Evolutionary conservation across 2,797 vertebrate genomes (phyloP).

Genomic region (Salmo trutta): DNA sequence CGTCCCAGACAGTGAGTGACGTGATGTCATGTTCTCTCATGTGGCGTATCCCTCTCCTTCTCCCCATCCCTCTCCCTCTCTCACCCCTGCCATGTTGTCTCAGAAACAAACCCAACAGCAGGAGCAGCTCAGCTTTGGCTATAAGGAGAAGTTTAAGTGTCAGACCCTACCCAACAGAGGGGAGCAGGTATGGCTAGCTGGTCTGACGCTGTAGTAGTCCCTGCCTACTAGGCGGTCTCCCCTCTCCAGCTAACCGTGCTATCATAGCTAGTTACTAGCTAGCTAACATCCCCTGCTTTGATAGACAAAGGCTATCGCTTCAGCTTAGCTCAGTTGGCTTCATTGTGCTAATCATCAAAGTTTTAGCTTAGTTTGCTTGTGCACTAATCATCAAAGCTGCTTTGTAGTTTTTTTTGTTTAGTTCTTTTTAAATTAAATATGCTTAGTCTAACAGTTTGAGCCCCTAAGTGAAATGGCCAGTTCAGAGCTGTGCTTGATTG

Average conservation of each 20-base stretch:
- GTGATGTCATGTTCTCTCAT: slow-evolving; percentile 21
- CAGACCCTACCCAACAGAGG: slow-evolving; percentile 67
- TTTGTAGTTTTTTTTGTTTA: neutral
- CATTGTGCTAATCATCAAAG: slow-evolving; percentile 2
- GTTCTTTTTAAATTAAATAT: neutral
- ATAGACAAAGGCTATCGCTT: neutral
- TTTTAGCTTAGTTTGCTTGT: neutral
- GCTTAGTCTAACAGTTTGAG: neutral
- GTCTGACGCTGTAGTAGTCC: neutral
- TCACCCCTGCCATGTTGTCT: slow-evolving; percentile 24
- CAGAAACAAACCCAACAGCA: slow-evolving; percentile 77
- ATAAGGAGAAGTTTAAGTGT: slow-evolving; percentile 76
- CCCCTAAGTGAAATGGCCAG: neutral
- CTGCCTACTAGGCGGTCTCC: slow-evolving; percentile 22
- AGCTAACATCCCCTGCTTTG: neutral
- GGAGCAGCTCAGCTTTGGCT: slow-evolving; percentile 79
- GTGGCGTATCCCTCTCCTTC: neutral
- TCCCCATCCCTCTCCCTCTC: slow-evolving; percentile 37
- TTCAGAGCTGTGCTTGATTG: slow-evolving; percentile 8
- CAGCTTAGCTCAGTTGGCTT: neutral
- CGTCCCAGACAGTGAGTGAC: slow-evolving; percentile 18
- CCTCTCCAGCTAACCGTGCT: slow-evolving; percentile 6
- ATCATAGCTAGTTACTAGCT: neutral
- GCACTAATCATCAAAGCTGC: neutral
- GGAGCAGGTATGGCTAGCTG: slow-evolving; percentile 69